Conservation (phyloP, 2,888 invertebrate genomes). For the Eupeodes luniger region DNA sequence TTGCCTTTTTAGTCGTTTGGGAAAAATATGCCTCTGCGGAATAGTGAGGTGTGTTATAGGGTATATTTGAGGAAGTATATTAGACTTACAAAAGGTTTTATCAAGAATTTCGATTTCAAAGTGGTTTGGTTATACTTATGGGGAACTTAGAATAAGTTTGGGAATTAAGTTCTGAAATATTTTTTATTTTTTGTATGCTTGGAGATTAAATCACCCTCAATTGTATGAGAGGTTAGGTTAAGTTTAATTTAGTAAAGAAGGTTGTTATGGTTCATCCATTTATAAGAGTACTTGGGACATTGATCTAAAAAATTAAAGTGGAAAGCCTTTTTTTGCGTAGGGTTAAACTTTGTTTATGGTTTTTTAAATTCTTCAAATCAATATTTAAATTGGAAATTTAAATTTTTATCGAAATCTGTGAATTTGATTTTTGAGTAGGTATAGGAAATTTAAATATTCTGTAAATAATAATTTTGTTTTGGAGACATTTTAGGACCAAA, state of each 20-base stretch:
- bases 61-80: neutral
- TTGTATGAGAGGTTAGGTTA: neutral
- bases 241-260: neutral
- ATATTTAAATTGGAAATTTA: no score
- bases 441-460: no score
- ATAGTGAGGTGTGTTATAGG: neutral
- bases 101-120: neutral
- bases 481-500: no score
- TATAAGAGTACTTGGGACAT: neutral
- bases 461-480: no score
- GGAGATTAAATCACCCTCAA: conserved; percentile 5
- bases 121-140: neutral
- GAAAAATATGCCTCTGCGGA: conserved; percentile 28
- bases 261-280: neutral
- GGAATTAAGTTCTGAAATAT: neutral
- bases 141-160: neutral
- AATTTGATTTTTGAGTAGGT: no score
- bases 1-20: neutral
- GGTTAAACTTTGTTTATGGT: no score
- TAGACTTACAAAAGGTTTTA: conserved; percentile 50
- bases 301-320: neutral
- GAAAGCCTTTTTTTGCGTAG: no score
- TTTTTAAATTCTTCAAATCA: no score
- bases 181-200: neutral
- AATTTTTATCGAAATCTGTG: no score